phyloP scores from a whole-genome alignment of 2,888 invertebrate genomes.

The Norana najaformis region DNA sequence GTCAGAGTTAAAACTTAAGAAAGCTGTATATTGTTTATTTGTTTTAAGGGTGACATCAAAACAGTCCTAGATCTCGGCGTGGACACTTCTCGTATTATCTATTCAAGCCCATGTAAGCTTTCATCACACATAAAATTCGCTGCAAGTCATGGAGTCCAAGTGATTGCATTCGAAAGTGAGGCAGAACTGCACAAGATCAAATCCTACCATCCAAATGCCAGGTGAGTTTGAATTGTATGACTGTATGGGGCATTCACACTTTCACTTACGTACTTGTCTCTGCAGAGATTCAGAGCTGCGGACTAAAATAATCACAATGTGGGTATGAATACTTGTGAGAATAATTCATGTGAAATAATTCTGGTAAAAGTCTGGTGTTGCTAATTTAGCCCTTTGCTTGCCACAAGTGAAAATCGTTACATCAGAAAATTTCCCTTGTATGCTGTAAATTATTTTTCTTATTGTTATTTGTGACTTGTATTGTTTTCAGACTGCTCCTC shows the following conservation, averaged over 20 bases:
- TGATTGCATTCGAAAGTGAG: slow-evolving; percentile 93
- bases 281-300: no score
- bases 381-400: no score
- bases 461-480: neutral
- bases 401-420: no score
- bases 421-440: no score
- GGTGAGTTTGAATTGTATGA: slow-evolving; percentile 68
- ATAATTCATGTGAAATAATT: no score
- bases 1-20: neutral
- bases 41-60: slow-evolving; percentile 75
- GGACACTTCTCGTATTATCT: slow-evolving; percentile 80
- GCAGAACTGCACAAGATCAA: slow-evolving; percentile 87
- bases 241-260: no score
- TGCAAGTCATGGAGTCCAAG: slow-evolving; percentile 73
- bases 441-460: neutral
- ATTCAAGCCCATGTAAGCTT: slow-evolving; percentile 93
- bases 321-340: neutral
- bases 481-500: slow-evolving; percentile 53
- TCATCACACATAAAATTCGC: slow-evolving; percentile 86
- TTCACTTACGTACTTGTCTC: no score
- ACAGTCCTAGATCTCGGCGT: slow-evolving; percentile 78
- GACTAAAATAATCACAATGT: no score
- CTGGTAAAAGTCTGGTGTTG: no score
- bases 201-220: slow-evolving; percentile 77
- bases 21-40: neutral